These are phyloP conservation scores for Hozukius guyotensis DNA, from an alignment of 2,797 vertebrate species.

Conservation along the genomic window DNA sequence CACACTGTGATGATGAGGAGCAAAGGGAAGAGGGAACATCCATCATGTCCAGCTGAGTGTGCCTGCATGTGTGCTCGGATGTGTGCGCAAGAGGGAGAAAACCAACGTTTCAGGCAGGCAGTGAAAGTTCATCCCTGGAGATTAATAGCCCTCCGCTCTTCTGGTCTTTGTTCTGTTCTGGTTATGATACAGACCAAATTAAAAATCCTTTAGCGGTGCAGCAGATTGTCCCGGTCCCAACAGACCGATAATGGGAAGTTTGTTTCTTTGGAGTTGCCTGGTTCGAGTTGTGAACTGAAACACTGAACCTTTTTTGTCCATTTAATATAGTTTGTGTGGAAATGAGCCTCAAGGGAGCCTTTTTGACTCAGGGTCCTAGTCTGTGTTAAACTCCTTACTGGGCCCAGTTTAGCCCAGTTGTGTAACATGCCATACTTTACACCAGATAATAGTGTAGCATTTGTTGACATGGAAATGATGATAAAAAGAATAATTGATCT, in stretches of 20 bases:
- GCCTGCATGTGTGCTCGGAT: constrained; percentile 1
- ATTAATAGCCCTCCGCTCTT: constrained; percentile 63
- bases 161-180: constrained; percentile 59
- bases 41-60: constrained; percentile 67
- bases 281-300: constrained; percentile 26
- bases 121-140: constrained; percentile 66
- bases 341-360: not conserved
- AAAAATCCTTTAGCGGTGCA: constrained; percentile 66
- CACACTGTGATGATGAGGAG: constrained; percentile 63
- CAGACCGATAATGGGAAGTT: constrained; percentile 24
- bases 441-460: not conserved
- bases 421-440: not conserved
- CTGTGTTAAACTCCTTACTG: not conserved
- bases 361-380: not conserved
- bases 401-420: not conserved
- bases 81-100: constrained; percentile 15
- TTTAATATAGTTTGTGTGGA: not conserved
- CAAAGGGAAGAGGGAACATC: constrained; percentile 58
- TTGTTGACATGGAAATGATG: not conserved
- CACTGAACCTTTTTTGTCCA: not conserved
- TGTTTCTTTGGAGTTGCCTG: constrained; percentile 24
- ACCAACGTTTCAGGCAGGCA: constrained; percentile 34
- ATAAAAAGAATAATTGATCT: not conserved
- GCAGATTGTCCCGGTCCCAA: constrained; percentile 36
- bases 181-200: constrained; percentile 75